Evolutionary conservation across 2,888 invertebrate species (phyloP), one percentile per base, ranked within the genome.

Genomic region (Aleiodes testaceus): DNA sequence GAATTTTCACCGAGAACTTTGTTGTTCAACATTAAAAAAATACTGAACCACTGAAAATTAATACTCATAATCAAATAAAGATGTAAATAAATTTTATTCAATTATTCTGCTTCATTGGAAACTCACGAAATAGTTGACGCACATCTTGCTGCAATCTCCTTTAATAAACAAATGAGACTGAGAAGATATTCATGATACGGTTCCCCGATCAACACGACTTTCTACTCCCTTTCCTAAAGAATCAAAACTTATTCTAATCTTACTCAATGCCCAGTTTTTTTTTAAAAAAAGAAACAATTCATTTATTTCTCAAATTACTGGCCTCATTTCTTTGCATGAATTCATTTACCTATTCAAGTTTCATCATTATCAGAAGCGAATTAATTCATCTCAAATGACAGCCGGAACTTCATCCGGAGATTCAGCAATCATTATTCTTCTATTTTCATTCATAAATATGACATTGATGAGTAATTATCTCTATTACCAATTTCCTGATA

Each of bases 61-160:
- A 63, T 66, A 59, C 1, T 26, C 1, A 72, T 30, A 14, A 47
- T 50, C 1, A 12, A 42, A 26, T n/a, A 44, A 44, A 22, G 16
- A 53, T n/a, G 5, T 5, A 63, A 66, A 59, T 14, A 52, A 11
- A 53, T 42, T 30, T 26, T 44, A 50, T 20, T 52, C 20, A 11
- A 63, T 45, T 7, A 64, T 42, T n/a, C 63, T 64, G 14, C 36
- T 45, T 20, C 1, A 36, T 26, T 6, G 22, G 52, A 20, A 75
- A 81, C 82, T 84, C 75, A 84, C 83, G 52, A 80, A 74, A 66
- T 74, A 74, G 61, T 76, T 77, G 72, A 72, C 72, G 59, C 66
- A 71, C 82, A 81, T 80, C 74, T 67, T 82, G 78, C 74, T 79
- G 26, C 12, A 18, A 75, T 73, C 78, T 74, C 75, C 70, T 52